Evolutionary conservation across 2,888 invertebrate genomes (phyloP), one percentile per base, ranked within the genome.

Genomic region (Caenorhabditis sinica): DNA sequence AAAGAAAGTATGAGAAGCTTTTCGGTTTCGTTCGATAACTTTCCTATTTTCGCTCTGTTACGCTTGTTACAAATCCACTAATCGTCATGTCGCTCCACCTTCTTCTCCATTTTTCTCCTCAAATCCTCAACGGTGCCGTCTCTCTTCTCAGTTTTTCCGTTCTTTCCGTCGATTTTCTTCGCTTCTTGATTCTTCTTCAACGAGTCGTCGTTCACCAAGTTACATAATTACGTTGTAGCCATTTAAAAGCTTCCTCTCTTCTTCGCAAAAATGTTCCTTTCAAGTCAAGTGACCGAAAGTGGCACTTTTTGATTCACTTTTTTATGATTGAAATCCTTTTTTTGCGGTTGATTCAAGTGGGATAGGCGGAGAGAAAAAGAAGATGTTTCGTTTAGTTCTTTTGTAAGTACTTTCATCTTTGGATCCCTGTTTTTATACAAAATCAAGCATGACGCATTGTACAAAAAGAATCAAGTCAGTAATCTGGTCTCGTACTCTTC

Each of bases 11-110:
- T 43, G 43, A 49, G 25, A 23, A 2, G 6, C 45, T 2, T 40
- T 65, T 65, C 65, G 45, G 33, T 60, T 45, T 68, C 68, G 23
- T 40, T 20, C 36, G 9, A 25, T 51, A 74, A 51, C 40, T 25
- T 45, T 56, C 49, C 69, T 23, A 58, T 51, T 23, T n/a, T n/a
- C 36, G 45, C 56, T 49, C 43, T 58, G 68, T 79, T 49, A 79
- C 71, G 72, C 79, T 72, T 79, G 79, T 79, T 65, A 79, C 79
- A 79, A 77, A 65, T 72, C 79, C 79, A 79, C 79, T 79, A 79
- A 79, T 79, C 79, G 79, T 65, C 71, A 33, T 71, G 79, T 79
- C 56, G 61, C 61, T 23, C 68, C 68, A 40, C 76, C 49, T 60
- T 23, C 53, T 60, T 23, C 53, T 28, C 13, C 60, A 51, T 63